phyloP scores from a whole-genome alignment of 2,113 vertebrate species.

The Mastomys coucha region DNA sequence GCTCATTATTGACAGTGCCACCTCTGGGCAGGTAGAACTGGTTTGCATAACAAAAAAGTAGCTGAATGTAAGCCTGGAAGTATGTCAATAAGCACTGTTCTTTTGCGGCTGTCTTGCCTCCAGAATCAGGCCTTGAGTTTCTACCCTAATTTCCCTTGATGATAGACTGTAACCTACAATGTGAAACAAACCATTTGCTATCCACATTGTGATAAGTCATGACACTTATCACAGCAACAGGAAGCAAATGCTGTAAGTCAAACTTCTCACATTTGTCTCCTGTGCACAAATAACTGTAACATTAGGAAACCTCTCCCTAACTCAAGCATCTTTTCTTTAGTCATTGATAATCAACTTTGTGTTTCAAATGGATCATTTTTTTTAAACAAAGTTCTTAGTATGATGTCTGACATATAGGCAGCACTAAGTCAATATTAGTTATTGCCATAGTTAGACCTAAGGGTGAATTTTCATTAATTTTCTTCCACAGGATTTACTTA shows the following conservation, averaged over 20 bases:
- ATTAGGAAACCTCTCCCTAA: background rate
- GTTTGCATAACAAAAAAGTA: background rate
- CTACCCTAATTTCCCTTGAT: background rate
- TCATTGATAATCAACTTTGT: background rate
- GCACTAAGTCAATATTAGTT: slow-evolving; percentile 13
- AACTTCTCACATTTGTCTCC: background rate
- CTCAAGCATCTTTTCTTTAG: background rate
- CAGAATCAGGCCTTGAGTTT: background rate
- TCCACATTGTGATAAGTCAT: background rate
- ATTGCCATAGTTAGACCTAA: slow-evolving; percentile 30
- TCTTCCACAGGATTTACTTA: slow-evolving; percentile 20
- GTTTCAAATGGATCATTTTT: slow-evolving; percentile 52
- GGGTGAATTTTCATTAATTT: slow-evolving; percentile 52
- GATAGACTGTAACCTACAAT: background rate
- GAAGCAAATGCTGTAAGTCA: background rate
- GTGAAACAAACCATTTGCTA: background rate
- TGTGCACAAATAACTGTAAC: background rate
- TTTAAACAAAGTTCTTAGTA: background rate
- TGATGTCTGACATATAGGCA: background rate
- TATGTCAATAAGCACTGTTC: background rate
- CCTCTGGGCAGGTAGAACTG: background rate
- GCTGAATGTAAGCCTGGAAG: background rate
- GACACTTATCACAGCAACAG: background rate
- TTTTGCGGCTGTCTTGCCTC: background rate
- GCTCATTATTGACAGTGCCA: background rate